Conservation (phyloP, 2,888 invertebrate species). For the Exocentrus adspersus region DNA sequence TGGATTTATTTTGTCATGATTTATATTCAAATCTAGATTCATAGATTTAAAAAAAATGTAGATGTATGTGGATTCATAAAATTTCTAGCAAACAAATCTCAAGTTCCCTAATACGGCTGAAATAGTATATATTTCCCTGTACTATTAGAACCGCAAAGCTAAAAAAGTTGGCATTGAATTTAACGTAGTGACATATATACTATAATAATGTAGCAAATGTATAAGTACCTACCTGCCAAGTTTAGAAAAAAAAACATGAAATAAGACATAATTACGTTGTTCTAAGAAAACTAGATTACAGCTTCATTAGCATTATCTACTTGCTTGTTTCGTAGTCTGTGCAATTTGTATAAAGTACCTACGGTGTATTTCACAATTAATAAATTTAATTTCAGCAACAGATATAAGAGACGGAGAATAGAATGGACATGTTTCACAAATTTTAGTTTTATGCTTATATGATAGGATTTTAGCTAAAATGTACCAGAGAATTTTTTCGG, state of each 20-base stretch:
- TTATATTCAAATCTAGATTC: too few relatives aligned
- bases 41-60: too few relatives aligned
- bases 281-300: slow-evolving; percentile 9
- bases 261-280: slow-evolving; percentile 13
- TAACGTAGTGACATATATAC: slow-evolving; percentile 7
- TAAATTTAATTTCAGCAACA: slow-evolving; percentile 1
- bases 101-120: not conserved
- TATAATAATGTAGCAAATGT: not conserved
- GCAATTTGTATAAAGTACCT: not conserved
- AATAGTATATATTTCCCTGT: not conserved
- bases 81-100: too few relatives aligned
- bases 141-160: not conserved
- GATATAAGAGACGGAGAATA: too few relatives aligned
- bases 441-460: too few relatives aligned
- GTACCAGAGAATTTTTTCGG: too few relatives aligned
- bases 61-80: too few relatives aligned
- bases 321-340: not conserved
- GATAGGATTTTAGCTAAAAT: too few relatives aligned
- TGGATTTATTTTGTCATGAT: too few relatives aligned
- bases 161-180: slow-evolving; percentile 7
- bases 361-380: not conserved
- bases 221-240: too few relatives aligned
- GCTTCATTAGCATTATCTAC: not conserved
- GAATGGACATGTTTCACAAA: too few relatives aligned
- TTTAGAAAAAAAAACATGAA: slow-evolving; percentile 7